Evolutionary conservation across 2,888 invertebrate genomes (phyloP), one percentile per base, ranked within the genome.

Genomic region (Crepidodera aurea): DNA sequence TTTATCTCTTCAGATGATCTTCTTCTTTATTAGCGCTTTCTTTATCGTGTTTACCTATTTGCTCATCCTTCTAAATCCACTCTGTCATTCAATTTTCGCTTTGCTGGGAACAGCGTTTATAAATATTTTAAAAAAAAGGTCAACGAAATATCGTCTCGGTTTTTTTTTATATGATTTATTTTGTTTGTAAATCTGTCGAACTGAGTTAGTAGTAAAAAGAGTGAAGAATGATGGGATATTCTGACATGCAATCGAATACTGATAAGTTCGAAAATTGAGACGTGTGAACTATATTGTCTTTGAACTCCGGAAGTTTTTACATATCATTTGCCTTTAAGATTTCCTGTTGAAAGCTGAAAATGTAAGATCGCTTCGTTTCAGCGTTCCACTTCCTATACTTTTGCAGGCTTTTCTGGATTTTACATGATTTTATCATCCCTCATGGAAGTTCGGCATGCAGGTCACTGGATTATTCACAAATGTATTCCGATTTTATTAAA

Each of bases 251-350:
- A 57, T 57, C 39, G 15, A 57, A 57, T 48, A 22, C 37, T 48
- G 48, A 57, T 22, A 57, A 57, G 56, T 57, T 57, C 22, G 4
- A 22, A 57, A 27, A 57, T 57, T 37, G 56, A 48, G 56, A 57
- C 54, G 54, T 54, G 54, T 42, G 42, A 54, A 54, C 48, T 57
- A 48, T 57, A 57, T 57, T 48, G 56, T 57, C 56, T 57, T 57
- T 48, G 46, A 56, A 56, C 46, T 48, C 25, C 37, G 48, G 39
- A 59, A 59, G 39, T 56, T 60, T 46, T 53, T 40, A 57, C 56
- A 64, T 60, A 60, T 60, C 60, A 64, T 64, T 64, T 64, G 64
- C 50, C 64, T 64, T 64, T 60, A 60, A 64, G 64, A 64, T 64
- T 64, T 57, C 63, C 64, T 55, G 55, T 48, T 48, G 48, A 39